A percentile compares a stretch with the other conserved stretches of the same genome.
phyloP scores from a whole-genome alignment of 2,888 invertebrate species.

The Meteorus colon region DNA sequence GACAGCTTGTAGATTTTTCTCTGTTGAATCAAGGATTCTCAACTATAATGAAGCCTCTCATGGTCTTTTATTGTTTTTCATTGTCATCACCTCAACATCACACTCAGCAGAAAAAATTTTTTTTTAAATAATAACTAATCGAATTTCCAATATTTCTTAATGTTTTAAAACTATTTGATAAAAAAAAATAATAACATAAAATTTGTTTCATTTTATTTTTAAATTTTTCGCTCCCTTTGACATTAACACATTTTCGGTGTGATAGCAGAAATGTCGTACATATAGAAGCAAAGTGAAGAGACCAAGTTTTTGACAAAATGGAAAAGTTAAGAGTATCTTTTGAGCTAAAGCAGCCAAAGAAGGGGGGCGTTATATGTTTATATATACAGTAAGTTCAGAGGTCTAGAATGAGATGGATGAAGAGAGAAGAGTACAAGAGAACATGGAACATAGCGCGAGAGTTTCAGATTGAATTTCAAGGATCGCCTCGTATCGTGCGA shows the following conservation, averaged over 20 bases:
- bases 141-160: too few relatives aligned
- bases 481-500: neutral
- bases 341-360: neutral
- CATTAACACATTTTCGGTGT: neutral
- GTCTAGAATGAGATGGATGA: neutral
- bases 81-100: neutral
- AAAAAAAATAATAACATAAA: neutral
- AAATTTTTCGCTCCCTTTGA: neutral
- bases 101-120: too few relatives aligned
- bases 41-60: neutral
- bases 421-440: neutral
- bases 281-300: neutral
- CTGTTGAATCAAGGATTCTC: neutral
- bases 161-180: neutral
- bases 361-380: neutral
- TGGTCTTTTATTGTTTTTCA: neutral
- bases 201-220: neutral
- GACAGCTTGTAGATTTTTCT: neutral
- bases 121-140: too few relatives aligned
- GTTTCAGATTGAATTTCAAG: slow-evolving; percentile 2
- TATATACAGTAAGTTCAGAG: neutral
- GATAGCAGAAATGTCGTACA: neutral
- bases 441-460: neutral
- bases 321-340: neutral
- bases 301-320: neutral